Conservation (phyloP, 2,888 invertebrate genomes). For the Lumbricus terrestris region DNA sequence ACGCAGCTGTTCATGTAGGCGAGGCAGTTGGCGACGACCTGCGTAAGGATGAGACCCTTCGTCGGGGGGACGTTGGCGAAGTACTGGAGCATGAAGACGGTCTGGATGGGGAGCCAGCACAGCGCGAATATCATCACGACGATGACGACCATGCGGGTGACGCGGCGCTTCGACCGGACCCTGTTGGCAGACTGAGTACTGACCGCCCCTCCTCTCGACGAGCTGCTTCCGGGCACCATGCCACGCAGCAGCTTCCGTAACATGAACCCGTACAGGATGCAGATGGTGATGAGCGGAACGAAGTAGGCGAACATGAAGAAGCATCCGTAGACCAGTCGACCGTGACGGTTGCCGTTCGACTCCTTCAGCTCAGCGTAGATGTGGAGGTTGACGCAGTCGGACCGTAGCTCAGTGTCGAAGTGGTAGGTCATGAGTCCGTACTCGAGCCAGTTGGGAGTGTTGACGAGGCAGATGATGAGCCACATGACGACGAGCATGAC, state of each 20-base stretch:
- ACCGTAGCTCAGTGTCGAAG: background rate
- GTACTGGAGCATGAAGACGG: conserved; percentile 71
- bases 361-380: background rate
- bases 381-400: conserved; percentile 4
- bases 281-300: conserved; percentile 81
- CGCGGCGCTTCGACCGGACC: conserved; percentile 79
- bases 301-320: conserved; percentile 84
- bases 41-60: conserved; percentile 62
- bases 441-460: conserved; percentile 18
- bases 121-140: conserved; percentile 88
- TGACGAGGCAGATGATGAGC: conserved; percentile 26
- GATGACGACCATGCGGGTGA: conserved; percentile 86
- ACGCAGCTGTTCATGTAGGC: conserved; percentile 94
- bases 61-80: conserved; percentile 69
- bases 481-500: conserved; percentile 22
- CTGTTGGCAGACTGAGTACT: conserved; percentile 70
- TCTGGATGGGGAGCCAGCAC: conserved; percentile 91
- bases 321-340: conserved; percentile 42
- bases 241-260: conserved; percentile 57
- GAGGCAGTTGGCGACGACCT: conserved; percentile 53
- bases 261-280: conserved; percentile 85
- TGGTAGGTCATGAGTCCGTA: conserved; percentile 11
- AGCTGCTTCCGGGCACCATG: conserved; percentile 12
- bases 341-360: conserved; percentile 16
- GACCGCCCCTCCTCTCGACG: background rate